These are phyloP conservation scores for Chaetoderma sp. DNA, from an alignment of 2,888 invertebrate genomes.

Conservation along the genomic window DNA sequence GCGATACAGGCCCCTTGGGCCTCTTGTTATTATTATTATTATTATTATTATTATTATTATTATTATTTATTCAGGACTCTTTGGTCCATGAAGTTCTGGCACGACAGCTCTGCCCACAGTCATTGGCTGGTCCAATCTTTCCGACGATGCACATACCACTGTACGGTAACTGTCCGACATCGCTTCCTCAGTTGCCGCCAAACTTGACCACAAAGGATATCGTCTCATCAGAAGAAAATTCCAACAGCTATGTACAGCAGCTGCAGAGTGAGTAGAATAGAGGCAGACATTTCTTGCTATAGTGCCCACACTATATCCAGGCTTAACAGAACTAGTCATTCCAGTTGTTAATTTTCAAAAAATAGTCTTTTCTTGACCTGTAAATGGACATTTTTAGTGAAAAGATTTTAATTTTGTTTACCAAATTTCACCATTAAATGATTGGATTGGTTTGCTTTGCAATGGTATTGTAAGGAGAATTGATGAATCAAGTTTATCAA, in stretches of 20 bases:
- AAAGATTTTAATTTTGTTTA: too few relatives aligned
- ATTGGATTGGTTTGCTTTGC: too few relatives aligned
- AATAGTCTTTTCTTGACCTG: too few relatives aligned
- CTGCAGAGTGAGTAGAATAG: constrained; percentile 47
- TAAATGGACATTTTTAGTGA: too few relatives aligned
- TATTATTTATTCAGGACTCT: constrained; percentile 51
- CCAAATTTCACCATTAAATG: too few relatives aligned
- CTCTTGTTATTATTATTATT: too few relatives aligned
- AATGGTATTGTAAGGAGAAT: not conserved
- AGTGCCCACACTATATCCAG: too few relatives aligned
- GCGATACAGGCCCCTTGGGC: too few relatives aligned
- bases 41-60: too few relatives aligned
- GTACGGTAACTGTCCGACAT: constrained; percentile 72
- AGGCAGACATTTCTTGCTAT: not conserved
- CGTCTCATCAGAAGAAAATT: constrained; percentile 43
- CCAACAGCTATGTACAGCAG: constrained; percentile 57
- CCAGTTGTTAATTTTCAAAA: too few relatives aligned
- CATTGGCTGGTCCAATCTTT: constrained; percentile 42
- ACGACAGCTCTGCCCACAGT: constrained; percentile 48
- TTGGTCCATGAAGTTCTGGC: constrained; percentile 60
- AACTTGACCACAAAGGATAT: constrained; percentile 71
- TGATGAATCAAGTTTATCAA: too few relatives aligned
- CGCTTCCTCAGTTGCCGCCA: constrained; percentile 75
- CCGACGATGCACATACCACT: constrained; percentile 69
- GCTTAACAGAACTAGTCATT: too few relatives aligned